A percentile compares a stretch with the other conserved stretches of the same genome.
These are phyloP conservation scores for Papilio dardanus DNA, from an alignment of 1,140 invertebrate genomes.

Conservation along the genomic window DNA sequence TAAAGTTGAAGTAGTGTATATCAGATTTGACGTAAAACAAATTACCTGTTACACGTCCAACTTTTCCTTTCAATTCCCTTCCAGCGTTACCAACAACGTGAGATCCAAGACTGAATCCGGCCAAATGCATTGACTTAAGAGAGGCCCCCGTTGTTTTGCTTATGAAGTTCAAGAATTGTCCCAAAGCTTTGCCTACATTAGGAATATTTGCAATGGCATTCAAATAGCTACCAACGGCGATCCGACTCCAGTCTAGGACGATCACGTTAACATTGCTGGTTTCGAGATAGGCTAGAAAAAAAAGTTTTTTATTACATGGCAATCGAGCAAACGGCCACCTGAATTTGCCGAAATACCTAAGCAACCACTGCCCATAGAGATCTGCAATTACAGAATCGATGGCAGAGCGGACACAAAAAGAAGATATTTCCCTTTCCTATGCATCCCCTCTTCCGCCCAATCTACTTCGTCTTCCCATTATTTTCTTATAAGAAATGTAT, in stretches of 20 bases:
- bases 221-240: slow-evolving; percentile 75
- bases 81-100: slow-evolving; percentile 92
- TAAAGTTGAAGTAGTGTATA: too few species aligned
- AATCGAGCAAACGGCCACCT: too few species aligned
- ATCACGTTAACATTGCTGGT: slow-evolving; percentile 83
- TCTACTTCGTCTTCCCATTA: too few species aligned
- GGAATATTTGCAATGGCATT: slow-evolving; percentile 72
- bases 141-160: slow-evolving; percentile 38
- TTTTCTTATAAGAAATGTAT: too few species aligned
- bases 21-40: too few species aligned
- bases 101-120: slow-evolving; percentile 93
- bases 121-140: slow-evolving; percentile 86
- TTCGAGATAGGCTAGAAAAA: slow-evolving; percentile 75
- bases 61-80: slow-evolving; percentile 17
- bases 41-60: slow-evolving; percentile 45
- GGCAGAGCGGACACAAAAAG: too few species aligned
- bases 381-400: too few species aligned
- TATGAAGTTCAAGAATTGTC: slow-evolving; percentile 72
- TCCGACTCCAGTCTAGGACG: slow-evolving; percentile 83
- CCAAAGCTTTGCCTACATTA: slow-evolving; percentile 53
- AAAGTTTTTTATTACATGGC: too few species aligned
- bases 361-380: too few species aligned
- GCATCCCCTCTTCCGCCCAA: too few species aligned
- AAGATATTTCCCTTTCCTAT: too few species aligned
- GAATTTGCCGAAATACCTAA: too few species aligned